Conservation (phyloP, 2,797 vertebrate species). For the Gobionotothen gibberifrons region DNA sequence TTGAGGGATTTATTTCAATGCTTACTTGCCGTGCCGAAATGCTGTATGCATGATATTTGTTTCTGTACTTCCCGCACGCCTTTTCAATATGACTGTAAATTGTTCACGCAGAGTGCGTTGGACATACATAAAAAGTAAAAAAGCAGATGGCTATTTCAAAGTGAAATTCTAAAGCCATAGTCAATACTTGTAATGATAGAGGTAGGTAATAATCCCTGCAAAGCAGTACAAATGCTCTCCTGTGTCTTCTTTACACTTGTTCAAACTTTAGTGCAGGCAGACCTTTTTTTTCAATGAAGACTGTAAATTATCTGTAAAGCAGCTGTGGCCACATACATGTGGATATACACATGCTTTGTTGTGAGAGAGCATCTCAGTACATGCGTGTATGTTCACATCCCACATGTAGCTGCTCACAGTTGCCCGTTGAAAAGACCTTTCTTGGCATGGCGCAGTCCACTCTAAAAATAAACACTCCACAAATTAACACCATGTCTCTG, state of each 20-base stretch:
- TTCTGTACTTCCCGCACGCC: neutral
- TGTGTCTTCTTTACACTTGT: too few species aligned
- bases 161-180: too few species aligned
- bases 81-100: too few species aligned
- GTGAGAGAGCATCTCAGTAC: conserved; percentile 19
- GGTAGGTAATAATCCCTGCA: too few species aligned
- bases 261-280: too few species aligned
- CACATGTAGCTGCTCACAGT: conserved; percentile 29
- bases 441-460: conserved; percentile 52
- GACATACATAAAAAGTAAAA: too few species aligned
- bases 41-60: conserved; percentile 5
- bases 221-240: too few species aligned
- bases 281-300: too few species aligned
- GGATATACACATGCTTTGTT: conserved; percentile 20
- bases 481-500: conserved; percentile 71
- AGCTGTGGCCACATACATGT: conserved; percentile 9
- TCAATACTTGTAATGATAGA: too few species aligned
- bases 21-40: neutral
- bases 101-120: too few species aligned
- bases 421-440: conserved; percentile 58
- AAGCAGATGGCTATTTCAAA: too few species aligned
- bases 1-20: neutral
- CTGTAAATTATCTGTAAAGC: conserved; percentile 9
- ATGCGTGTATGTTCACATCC: conserved; percentile 27
- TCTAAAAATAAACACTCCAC: conserved; percentile 77